Conservation (phyloP, 2,113 vertebrate genomes). For the Scomber colias region DNA sequence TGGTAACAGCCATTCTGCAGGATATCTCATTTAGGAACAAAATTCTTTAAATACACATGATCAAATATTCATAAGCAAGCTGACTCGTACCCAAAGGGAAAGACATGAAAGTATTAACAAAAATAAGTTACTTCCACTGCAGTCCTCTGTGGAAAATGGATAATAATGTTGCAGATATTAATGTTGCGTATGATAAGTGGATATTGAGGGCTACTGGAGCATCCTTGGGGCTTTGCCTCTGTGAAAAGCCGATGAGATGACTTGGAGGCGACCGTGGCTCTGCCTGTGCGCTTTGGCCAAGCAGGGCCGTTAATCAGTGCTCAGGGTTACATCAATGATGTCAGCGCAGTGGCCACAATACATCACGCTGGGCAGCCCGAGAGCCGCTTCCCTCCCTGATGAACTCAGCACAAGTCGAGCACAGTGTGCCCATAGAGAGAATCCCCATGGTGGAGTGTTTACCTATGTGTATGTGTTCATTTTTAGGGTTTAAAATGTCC, state of each 20-base stretch:
- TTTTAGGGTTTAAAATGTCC: no score
- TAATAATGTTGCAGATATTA: slow-evolving; percentile 53
- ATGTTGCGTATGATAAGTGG: slow-evolving; percentile 61
- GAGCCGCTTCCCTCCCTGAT: slow-evolving; percentile 11
- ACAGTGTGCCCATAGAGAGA: slow-evolving; percentile 8
- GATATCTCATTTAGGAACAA: slow-evolving; percentile 61
- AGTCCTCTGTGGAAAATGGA: slow-evolving; percentile 32
- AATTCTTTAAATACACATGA: slow-evolving; percentile 64
- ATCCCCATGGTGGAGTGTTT: not conserved
- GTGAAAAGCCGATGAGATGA: slow-evolving; percentile 35
- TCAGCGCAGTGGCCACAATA: slow-evolving; percentile 44
- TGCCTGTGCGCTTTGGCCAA: slow-evolving; percentile 23
- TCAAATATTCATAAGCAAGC: slow-evolving; percentile 65
- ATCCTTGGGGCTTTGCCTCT: slow-evolving; percentile 39
- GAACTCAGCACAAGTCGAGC: slow-evolving; percentile 16
- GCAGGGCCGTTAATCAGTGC: slow-evolving; percentile 62
- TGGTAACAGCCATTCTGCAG: slow-evolving; percentile 37
- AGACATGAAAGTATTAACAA: slow-evolving; percentile 53
- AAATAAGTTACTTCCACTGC: slow-evolving; percentile 42
- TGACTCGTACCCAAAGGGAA: slow-evolving; percentile 49
- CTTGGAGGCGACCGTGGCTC: slow-evolving; percentile 24
- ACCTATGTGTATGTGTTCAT: not conserved
- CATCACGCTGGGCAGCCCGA: slow-evolving; percentile 33
- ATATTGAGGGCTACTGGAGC: slow-evolving; percentile 34
- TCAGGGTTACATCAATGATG: slow-evolving; percentile 66